A percentile compares a stretch with the other conserved stretches of the same genome.
Evolutionary conservation across 1,140 invertebrate species (phyloP).

Genomic region (Neocloeon triangulifer): DNA sequence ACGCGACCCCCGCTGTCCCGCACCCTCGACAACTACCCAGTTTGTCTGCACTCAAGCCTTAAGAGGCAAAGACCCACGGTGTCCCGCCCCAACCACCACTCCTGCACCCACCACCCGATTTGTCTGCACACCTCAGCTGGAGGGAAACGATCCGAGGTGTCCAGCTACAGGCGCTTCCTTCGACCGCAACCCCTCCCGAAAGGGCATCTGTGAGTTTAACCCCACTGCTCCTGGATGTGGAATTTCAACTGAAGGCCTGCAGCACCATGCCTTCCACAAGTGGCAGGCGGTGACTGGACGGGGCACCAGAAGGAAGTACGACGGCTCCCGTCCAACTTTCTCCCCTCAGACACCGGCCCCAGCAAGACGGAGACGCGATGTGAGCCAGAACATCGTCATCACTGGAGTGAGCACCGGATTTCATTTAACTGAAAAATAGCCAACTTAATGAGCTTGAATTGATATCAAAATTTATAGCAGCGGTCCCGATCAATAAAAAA

Average conservation of each 20-base stretch:
- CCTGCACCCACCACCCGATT: background rate
- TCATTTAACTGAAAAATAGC: no score
- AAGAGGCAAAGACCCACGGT: conserved; percentile 10
- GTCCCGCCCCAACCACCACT: conserved; percentile 4
- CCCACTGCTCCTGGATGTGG: background rate
- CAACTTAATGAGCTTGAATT: no score
- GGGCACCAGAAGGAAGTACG: background rate
- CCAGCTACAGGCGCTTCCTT: no score
- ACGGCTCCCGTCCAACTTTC: background rate
- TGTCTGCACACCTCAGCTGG: conserved; percentile 4
- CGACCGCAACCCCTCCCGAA: no score
- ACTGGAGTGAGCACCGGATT: no score
- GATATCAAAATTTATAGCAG: no score
- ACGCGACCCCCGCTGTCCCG: conserved; percentile 10
- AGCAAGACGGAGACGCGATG: no score
- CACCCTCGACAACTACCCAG: conserved; percentile 5
- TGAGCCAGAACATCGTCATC: no score
- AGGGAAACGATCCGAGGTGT: conserved; percentile 9
- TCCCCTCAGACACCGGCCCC: no score
- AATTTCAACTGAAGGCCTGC: background rate
- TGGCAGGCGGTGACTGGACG: background rate
- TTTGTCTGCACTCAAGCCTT: conserved; percentile 9
- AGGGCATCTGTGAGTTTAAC: background rate
- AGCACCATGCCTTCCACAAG: background rate
- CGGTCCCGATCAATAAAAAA: no score